Conservation (phyloP, 2,797 vertebrate genomes). For the Acanthiza pusilla region DNA sequence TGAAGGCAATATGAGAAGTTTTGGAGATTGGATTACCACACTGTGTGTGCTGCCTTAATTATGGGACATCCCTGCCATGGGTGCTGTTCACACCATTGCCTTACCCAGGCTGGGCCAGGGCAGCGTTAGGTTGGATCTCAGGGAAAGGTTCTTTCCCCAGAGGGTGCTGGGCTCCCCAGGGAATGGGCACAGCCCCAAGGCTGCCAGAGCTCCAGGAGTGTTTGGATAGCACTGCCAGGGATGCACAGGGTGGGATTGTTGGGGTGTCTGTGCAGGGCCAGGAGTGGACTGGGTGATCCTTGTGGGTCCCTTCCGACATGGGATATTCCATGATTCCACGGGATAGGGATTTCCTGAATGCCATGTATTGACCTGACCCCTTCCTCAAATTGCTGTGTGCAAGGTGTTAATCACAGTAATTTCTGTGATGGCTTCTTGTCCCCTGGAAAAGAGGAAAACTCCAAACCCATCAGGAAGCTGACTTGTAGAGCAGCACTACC, state of each 20-base stretch:
- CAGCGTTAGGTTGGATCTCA: accelerated
- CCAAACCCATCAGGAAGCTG: neutral
- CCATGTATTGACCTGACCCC: neutral
- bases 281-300: accelerated
- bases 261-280: neutral
- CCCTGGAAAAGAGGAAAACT: neutral
- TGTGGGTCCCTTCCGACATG: accelerated
- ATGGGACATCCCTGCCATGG: neutral
- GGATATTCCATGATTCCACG: neutral
- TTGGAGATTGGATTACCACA: neutral
- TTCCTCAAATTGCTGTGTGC: neutral
- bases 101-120: neutral
- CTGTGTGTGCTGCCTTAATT: neutral
- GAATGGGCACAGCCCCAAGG: neutral
- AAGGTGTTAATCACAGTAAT: neutral
- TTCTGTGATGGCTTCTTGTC: neutral
- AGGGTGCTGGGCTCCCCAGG: neutral
- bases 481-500: neutral
- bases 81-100: neutral
- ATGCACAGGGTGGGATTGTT: neutral
- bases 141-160: neutral
- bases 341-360: neutral
- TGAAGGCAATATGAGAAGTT: neutral
- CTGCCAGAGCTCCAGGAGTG: neutral
- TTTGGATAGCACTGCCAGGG: neutral